phyloP scores from a whole-genome alignment of 2,113 vertebrate species.

The Neodontobutis hainanensis region DNA sequence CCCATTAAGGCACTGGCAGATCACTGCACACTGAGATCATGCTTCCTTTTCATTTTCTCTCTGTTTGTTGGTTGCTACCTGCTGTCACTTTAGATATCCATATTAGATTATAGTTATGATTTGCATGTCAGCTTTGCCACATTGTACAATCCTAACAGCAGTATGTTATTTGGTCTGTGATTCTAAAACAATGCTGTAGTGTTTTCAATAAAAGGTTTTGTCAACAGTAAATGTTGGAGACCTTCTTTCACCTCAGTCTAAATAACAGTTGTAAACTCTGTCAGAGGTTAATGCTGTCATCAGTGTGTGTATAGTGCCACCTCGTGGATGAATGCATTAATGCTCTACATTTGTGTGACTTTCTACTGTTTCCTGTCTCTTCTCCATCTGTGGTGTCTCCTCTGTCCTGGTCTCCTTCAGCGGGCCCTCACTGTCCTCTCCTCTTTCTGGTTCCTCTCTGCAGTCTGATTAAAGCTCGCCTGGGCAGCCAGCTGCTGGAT shows the following conservation, averaged over 20 bases:
- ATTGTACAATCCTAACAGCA: too few relatives aligned
- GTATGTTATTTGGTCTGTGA: constrained; percentile 16
- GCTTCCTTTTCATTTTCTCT: constrained; percentile 31
- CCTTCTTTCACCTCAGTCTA: constrained; percentile 28
- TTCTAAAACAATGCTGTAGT: constrained; percentile 14
- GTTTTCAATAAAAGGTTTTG: constrained; percentile 55
- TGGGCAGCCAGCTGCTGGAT: constrained; percentile 89
- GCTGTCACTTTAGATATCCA: neutral
- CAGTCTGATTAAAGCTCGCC: constrained; percentile 94
- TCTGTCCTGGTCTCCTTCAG: constrained; percentile 23
- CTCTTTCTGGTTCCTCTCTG: constrained; percentile 81
- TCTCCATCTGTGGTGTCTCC: constrained; percentile 12
- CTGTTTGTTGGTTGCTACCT: neutral
- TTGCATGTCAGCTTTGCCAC: neutral
- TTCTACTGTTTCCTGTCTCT: neutral
- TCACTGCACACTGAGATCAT: constrained; percentile 57
- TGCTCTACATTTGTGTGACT: constrained; percentile 11
- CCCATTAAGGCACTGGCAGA: constrained; percentile 65
- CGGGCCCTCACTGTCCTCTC: constrained; percentile 53
- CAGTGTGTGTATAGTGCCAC: constrained; percentile 57
- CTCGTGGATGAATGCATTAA: constrained; percentile 46
- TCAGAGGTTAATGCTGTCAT: neutral
- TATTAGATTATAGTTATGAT: neutral
- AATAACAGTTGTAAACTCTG: neutral
- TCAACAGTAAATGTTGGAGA: constrained; percentile 40